phyloP scores from a whole-genome alignment of 1,140 invertebrate genomes.

The Belonocnema kinseyi region DNA sequence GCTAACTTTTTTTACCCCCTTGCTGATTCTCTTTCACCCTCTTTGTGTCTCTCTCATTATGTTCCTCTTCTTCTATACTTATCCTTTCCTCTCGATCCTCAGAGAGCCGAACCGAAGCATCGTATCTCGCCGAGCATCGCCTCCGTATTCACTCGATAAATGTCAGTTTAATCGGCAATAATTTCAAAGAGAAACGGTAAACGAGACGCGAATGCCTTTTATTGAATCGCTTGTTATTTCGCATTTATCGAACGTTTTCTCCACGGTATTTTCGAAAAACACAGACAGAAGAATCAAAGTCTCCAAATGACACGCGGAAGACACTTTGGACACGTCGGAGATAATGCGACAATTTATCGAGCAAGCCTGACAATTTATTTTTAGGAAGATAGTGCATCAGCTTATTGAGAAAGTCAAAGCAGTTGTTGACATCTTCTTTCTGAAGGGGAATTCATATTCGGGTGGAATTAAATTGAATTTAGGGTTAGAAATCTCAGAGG shows the following conservation, averaged over 20 bases:
- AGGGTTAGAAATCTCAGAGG: too few relatives aligned
- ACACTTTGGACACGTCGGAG: constrained; percentile 3
- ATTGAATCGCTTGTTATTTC: constrained; percentile 31
- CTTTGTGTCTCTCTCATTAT: background rate
- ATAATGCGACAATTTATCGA: constrained; percentile 5
- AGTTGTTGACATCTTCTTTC: too few relatives aligned
- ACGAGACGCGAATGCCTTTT: constrained; percentile 31
- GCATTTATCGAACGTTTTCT: constrained; percentile 28
- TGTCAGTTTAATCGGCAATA: constrained; percentile 31
- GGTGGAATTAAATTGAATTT: too few relatives aligned
- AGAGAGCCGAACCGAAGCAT: constrained; percentile 18
- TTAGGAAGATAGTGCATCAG: background rate
- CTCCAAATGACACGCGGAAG: background rate
- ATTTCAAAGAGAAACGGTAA: constrained; percentile 24
- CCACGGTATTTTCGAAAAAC: constrained; percentile 21
- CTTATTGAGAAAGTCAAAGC: too few relatives aligned
- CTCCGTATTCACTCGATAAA: constrained; percentile 30
- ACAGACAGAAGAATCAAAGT: background rate
- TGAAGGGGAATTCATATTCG: too few relatives aligned
- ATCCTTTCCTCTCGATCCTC: constrained; percentile 39
- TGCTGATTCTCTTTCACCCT: background rate
- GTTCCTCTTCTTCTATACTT: constrained; percentile 34
- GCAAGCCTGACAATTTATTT: background rate
- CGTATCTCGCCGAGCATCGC: constrained; percentile 27
- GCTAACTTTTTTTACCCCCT: too few relatives aligned